Evolutionary conservation across 2,113 vertebrate species (phyloP), one percentile per base, ranked within the genome.

Genomic region (Charadrius vociferus): DNA sequence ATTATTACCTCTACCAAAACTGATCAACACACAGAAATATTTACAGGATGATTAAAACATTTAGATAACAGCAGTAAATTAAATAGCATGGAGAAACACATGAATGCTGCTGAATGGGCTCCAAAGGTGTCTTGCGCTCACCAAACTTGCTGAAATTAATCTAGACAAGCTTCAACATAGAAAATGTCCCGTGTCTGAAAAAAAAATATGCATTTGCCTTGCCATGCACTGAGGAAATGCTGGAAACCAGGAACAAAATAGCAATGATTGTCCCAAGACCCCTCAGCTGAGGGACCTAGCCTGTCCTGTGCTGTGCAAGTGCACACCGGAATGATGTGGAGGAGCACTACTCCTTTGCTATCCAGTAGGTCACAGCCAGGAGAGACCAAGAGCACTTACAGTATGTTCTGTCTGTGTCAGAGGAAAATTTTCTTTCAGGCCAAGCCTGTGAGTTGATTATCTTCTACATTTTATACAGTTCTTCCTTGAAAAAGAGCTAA

Each of bases 21-120:
- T 56, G 81, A 47, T 36, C 73, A 75, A 59, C 55, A 32, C 22
- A 65, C 20, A 87, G 45, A 82, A 88, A 55, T 87, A 92, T 92
- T 91, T 95, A 53, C 70, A 88, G 29, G 34, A 72, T 34, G 63
- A 71, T 49, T n/a, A 36, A 93, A 95, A 56, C 34, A 92, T 52
- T 73, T 92, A 71, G 81, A 56, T 81, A 83, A 39, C 12, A 72
- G 18, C 27, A 78, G 47, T 68, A 43, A 50, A 78, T 87, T 32
- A 75, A 88, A 66, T 12, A 82, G 36, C 45, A 70, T n/a, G 36
- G 12, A 74, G 47, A 67, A 90, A 68, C 8, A 43, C 2, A 4
- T 8, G 14, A 55, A 63, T 61, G 73, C 12, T 56, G 14, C 16
- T 49, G 49, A 66, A 55, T 12, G 7, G 23, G 24, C 23, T 94